Percentiles rank a stretch among this genome's conserved stretches.
These are phyloP conservation scores for Sycophila sp. DNA, from an alignment of 1,140 invertebrate species.

Conservation along the genomic window DNA sequence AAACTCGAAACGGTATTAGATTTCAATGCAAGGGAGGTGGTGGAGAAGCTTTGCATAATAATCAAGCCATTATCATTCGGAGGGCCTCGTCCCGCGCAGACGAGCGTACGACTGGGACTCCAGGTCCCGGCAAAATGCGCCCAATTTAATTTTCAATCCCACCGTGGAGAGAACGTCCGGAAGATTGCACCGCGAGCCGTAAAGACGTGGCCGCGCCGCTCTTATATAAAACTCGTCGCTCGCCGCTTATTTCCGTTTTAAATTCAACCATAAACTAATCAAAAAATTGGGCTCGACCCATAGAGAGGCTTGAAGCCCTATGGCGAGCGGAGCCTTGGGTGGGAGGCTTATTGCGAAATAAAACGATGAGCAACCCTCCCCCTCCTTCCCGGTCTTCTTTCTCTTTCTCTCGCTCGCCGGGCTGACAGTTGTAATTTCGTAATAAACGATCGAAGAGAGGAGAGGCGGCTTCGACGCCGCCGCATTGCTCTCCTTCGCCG, in stretches of 20 bases:
- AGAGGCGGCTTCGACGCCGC: slow-evolving; percentile 30
- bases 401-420: slow-evolving; percentile 8
- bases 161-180: background rate
- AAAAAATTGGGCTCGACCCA: slow-evolving; percentile 29
- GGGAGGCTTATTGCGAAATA: slow-evolving; percentile 20
- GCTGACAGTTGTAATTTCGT: slow-evolving; percentile 65
- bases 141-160: slow-evolving; percentile 37
- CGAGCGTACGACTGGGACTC: background rate
- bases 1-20: background rate
- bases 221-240: slow-evolving; percentile 17
- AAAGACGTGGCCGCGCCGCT: background rate
- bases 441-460: slow-evolving; percentile 62
- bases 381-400: no score
- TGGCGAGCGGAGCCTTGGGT: background rate
- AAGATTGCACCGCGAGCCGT: slow-evolving; percentile 22
- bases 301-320: no score
- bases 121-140: background rate
- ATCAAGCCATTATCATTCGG: slow-evolving; percentile 19
- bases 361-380: background rate
- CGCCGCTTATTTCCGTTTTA: slow-evolving; percentile 20
- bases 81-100: background rate
- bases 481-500: slow-evolving; percentile 45
- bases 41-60: slow-evolving; percentile 17
- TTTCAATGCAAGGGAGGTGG: slow-evolving; percentile 6
- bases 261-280: slow-evolving; percentile 34